Base-by-base conservation (phyloP, 2,113 vertebrate genomes). In the Calonectris borealis region DNA sequence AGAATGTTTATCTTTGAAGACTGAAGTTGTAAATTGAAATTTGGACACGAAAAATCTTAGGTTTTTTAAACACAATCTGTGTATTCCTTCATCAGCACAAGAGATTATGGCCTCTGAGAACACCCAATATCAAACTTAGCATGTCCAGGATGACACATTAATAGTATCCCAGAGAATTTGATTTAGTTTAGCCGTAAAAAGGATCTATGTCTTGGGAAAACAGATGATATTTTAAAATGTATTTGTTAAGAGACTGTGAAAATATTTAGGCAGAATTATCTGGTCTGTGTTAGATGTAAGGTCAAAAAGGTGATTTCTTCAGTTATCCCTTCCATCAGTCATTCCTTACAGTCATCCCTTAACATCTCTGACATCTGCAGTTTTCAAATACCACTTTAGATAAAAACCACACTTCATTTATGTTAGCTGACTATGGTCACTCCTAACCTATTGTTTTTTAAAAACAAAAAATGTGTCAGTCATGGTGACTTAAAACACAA, bases 201-300 rank as follows among this genome's bases (percentile, higher is more conserved):
- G 20, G 17, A 77, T 48, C 24, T 49, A 7, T 22, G 27, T 49
- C 48, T 88, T 85, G 31, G 57, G 66, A 94, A 80, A 90, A 76
- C 12, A 92, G 57, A 5, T 19, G 10, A 58, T 34, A 16, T 40
- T 88, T 92, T 90, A 61, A 80, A 84, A 88, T 36, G 32, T 9
- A 64, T 66, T 91, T 91, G 20, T 42, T 78, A 72, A 49, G 64
- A 94, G 16, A 49, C 46, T 58, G 27, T 52, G 48, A 86, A 94
- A 94, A 79, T 75, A 89, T 79, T 86, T 87, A 71, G 65, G 44
- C 61, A 94, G 81, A 88, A 78, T 86, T 84, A 77, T 69, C 65
- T 64, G 77, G 75, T 46, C 49, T 79, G 14, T 77, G 27, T 77
- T 86, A 90, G 34, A 69, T 20, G 14, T 25, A 52, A 71, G 32